These are phyloP conservation scores for Dioctria linearis DNA, from an alignment of 2,888 invertebrate species.

Conservation along the genomic window DNA sequence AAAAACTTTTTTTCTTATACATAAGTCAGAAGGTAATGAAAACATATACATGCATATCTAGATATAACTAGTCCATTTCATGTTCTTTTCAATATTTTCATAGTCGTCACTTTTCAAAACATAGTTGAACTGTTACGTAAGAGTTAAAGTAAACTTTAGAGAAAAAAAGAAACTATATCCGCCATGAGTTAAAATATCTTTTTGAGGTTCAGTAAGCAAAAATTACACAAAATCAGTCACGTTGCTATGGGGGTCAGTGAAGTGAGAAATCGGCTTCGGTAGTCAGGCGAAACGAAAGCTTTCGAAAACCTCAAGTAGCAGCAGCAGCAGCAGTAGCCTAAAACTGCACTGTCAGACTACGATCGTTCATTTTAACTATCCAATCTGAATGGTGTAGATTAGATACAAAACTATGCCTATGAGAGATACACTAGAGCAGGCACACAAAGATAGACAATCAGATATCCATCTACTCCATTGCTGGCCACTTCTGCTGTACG, in stretches of 20 bases:
- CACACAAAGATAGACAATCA: slow-evolving; percentile 9
- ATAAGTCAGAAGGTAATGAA: too few relatives aligned
- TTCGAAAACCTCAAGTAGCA: slow-evolving; percentile 22
- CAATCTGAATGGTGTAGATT: neutral
- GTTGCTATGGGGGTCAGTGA: slow-evolving; percentile 9
- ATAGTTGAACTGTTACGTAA: neutral
- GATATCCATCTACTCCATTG: neutral
- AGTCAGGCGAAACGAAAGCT: slow-evolving; percentile 43
- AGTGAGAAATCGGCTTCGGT: slow-evolving; percentile 48
- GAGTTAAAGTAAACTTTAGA: slow-evolving; percentile 9
- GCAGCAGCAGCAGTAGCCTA: neutral
- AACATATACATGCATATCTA: too few relatives aligned
- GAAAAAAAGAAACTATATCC: slow-evolving; percentile 21
- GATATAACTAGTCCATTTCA: neutral
- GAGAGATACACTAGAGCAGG: neutral
- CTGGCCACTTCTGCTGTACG: slow-evolving; percentile 6
- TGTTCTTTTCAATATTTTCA: slow-evolving; percentile 15
- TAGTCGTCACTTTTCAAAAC: neutral
- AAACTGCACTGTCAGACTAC: slow-evolving; percentile 40
- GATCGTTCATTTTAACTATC: slow-evolving; percentile 44
- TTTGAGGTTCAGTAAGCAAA: slow-evolving; percentile 26
- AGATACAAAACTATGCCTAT: slow-evolving; percentile 34
- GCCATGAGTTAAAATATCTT: slow-evolving; percentile 33
- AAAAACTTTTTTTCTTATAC: too few relatives aligned
- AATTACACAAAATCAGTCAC: slow-evolving; percentile 29